Evolutionary conservation across 2,797 vertebrate genomes (phyloP).

Genomic region (Bovichtus diacanthus): DNA sequence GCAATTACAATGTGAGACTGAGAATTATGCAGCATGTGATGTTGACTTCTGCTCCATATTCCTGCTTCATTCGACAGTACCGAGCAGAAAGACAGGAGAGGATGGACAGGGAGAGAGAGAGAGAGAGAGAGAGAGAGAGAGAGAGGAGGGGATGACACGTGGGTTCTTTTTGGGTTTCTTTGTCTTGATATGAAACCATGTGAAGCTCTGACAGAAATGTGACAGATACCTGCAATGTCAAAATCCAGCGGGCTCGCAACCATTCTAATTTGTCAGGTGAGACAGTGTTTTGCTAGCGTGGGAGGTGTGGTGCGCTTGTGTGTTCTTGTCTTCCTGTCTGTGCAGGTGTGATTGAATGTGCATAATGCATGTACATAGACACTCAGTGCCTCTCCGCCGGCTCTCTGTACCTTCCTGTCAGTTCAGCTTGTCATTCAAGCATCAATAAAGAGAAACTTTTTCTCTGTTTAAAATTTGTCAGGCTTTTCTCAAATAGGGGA

Average conservation of each 20-base stretch:
- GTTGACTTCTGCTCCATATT: slow-evolving; percentile 68
- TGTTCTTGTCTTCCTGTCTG: slow-evolving; percentile 61
- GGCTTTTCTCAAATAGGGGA: slow-evolving; percentile 53
- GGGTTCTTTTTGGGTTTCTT: slow-evolving; percentile 69
- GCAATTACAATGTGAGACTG: slow-evolving; percentile 60
- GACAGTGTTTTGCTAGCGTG: slow-evolving; percentile 74
- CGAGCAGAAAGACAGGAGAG: slow-evolving; percentile 50
- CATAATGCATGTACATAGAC: slow-evolving; percentile 67
- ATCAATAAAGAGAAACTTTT: slow-evolving; percentile 73
- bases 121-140: slow-evolving; percentile 2
- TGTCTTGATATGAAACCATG: slow-evolving; percentile 72
- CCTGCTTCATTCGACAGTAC: slow-evolving; percentile 54
- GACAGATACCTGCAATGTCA: slow-evolving; percentile 76
- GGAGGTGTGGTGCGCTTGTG: slow-evolving; percentile 64
- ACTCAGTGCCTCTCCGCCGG: slow-evolving; percentile 34
- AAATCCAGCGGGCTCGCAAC: slow-evolving; percentile 59
- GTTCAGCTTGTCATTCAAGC: slow-evolving; percentile 75
- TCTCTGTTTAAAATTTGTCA: slow-evolving; percentile 65
- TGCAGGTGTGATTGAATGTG: slow-evolving; percentile 64
- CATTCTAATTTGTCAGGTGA: slow-evolving; percentile 79
- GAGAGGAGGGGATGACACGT: slow-evolving; percentile 34
- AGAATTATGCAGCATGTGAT: slow-evolving; percentile 72
- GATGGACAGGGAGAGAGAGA: slow-evolving; percentile 23
- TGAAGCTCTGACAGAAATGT: slow-evolving; percentile 75
- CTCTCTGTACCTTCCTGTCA: slow-evolving; percentile 68